Conservation (phyloP, 2,797 vertebrate genomes). For the Zalophus californianus region DNA sequence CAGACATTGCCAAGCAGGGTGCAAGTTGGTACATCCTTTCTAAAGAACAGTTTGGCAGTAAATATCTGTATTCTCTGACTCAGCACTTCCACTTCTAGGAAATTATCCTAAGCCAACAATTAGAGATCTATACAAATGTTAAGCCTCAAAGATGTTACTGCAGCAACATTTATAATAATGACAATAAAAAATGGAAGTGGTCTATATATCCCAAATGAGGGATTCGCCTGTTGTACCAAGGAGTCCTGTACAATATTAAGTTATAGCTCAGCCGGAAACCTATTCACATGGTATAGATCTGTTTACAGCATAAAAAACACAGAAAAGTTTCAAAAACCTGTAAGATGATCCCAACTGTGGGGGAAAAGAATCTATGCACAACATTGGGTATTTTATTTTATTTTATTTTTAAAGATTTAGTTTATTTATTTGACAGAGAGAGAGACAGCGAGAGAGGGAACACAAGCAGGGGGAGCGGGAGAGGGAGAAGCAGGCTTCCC, state of each 20-base stretch:
- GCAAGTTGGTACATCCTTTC: background rate
- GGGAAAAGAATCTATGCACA: background rate
- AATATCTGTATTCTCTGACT: background rate
- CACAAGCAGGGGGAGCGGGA: too few species aligned
- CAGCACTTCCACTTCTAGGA: constrained; percentile 22
- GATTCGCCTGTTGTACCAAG: fast-evolving
- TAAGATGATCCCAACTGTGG: background rate
- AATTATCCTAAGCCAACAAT: background rate
- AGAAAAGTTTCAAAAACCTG: background rate
- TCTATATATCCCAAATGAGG: fast-evolving
- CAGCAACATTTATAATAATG: background rate
- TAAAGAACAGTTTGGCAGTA: background rate
- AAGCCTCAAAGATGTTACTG: background rate
- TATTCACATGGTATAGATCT: fast-evolving
- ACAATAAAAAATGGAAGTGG: background rate
- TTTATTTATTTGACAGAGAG: too few species aligned
- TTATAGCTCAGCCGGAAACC: background rate
- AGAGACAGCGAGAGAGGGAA: too few species aligned
- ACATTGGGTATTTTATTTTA: background rate
- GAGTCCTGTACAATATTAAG: fast-evolving
- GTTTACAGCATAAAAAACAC: background rate
- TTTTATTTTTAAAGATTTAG: background rate
- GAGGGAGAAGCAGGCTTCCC: too few species aligned
- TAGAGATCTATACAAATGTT: background rate
- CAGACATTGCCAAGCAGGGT: background rate